Evolutionary conservation across 2,888 invertebrate species (phyloP).

Genomic region (Leptinotarsa haldemani): DNA sequence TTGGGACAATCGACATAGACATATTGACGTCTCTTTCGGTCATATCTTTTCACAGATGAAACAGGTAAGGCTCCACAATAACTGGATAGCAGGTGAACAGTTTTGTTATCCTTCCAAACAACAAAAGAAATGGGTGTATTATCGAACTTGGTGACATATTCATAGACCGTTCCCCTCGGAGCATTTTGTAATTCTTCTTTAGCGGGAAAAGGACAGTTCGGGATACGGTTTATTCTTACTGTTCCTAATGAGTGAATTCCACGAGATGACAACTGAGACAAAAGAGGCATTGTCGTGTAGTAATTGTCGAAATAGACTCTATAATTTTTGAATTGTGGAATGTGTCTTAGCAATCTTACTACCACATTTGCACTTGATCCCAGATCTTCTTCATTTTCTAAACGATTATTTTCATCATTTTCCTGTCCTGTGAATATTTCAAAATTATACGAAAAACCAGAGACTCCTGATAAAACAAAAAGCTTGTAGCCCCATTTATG

Average conservation of each 20-base stretch:
- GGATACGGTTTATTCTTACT: constrained; percentile 7
- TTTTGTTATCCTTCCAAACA: constrained; percentile 3
- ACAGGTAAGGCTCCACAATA: background rate
- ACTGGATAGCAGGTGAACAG: constrained; percentile 9
- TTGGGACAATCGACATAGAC: constrained; percentile 3
- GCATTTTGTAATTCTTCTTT: constrained; percentile 1
- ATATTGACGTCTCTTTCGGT: constrained; percentile 12
- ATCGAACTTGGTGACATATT: constrained; percentile 8
- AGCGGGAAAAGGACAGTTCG: constrained; percentile 9
- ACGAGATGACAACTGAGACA: constrained; percentile 1
- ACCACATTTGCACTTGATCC: constrained; percentile 57
- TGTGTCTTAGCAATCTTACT: constrained; percentile 51
- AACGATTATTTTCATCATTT: constrained; percentile 43
- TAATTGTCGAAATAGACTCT: constrained; percentile 58
- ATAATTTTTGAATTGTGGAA: constrained; percentile 54
- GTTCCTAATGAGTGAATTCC: background rate
- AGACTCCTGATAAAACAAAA: constrained; percentile 51
- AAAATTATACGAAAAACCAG: constrained; percentile 56
- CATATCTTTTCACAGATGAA: constrained; percentile 1
- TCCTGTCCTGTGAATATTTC: constrained; percentile 55
- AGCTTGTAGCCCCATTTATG: constrained; percentile 59
- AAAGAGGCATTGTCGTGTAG: constrained; percentile 52
- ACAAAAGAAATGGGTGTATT: background rate
- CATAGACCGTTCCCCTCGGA: constrained; percentile 9
- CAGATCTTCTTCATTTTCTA: constrained; percentile 52